phyloP scores from a whole-genome alignment of 2,113 vertebrate species.

The Emydura subglobosa region DNA sequence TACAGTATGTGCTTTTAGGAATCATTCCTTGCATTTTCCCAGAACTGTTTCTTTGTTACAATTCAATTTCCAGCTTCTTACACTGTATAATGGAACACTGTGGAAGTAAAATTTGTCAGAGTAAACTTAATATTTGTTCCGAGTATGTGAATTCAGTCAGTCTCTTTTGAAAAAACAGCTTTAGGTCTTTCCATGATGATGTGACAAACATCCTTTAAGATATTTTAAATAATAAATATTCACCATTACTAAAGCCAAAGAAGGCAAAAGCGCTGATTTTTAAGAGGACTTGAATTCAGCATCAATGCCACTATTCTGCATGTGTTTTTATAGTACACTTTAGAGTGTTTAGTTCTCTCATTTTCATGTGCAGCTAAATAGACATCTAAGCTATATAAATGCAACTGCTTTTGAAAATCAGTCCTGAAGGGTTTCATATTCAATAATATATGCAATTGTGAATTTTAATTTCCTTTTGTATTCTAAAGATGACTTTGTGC shows the following conservation, averaged over 20 bases:
- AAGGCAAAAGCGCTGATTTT: not conserved
- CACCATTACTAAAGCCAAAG: not conserved
- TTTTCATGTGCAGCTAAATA: conserved; percentile 27
- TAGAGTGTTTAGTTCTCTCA: not conserved
- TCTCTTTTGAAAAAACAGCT: not conserved
- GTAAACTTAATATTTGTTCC: not conserved
- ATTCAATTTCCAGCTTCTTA: accelerated
- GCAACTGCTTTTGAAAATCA: conserved; percentile 42
- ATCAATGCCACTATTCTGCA: not conserved
- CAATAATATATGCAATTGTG: not conserved
- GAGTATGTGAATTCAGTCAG: not conserved
- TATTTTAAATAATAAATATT: not conserved
- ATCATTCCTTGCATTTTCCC: not conserved
- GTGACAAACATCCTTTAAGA: not conserved
- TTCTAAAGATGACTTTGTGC: not conserved
- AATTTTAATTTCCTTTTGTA: not conserved
- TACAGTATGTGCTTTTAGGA: accelerated
- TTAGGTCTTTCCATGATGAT: not conserved
- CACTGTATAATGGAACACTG: accelerated
- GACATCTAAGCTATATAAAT: conserved; percentile 11
- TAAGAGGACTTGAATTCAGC: not conserved
- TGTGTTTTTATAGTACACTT: conserved; percentile 4
- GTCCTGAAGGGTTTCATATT: not conserved
- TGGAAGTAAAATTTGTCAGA: not conserved
- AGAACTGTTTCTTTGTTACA: not conserved